Conservation (phyloP, 2,797 vertebrate species). For the Falco naumanni region DNA sequence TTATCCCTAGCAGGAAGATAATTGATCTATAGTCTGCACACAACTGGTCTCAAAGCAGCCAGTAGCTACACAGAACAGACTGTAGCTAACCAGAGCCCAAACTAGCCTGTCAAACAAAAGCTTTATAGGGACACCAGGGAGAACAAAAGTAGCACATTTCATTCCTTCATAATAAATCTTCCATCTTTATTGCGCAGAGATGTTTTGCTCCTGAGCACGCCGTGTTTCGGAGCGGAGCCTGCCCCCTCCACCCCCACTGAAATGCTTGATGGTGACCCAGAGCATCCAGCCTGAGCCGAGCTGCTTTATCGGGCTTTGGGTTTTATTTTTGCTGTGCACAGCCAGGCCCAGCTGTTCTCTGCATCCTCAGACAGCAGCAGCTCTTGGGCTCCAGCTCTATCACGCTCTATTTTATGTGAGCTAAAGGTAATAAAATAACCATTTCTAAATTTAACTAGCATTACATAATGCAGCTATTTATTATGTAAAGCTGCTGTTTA, state of each 20-base stretch:
- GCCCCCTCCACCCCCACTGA: background rate
- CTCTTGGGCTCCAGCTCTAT: slow-evolving; percentile 47
- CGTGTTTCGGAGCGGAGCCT: background rate
- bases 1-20: slow-evolving; percentile 64
- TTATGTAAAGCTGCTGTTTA: slow-evolving; percentile 74
- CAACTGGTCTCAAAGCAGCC: slow-evolving; percentile 60
- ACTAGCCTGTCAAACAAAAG: slow-evolving; percentile 59
- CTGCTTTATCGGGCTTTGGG: background rate
- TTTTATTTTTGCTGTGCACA: background rate
- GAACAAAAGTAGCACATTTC: slow-evolving; percentile 62
- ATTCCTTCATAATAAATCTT: slow-evolving; percentile 71
- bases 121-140: slow-evolving; percentile 66
- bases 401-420: slow-evolving; percentile 62
- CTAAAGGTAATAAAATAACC: slow-evolving; percentile 75
- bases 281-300: background rate
- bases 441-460: slow-evolving; percentile 78
- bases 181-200: slow-evolving; percentile 58
- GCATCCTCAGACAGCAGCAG: slow-evolving; percentile 29
- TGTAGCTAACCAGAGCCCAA: slow-evolving; percentile 25
- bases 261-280: background rate
- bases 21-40: slow-evolving; percentile 69
- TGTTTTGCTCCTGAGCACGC: slow-evolving; percentile 32
- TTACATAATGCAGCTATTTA: slow-evolving; percentile 77
- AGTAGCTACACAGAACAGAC: slow-evolving; percentile 8
- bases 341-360: slow-evolving; percentile 25